Percentiles rank a stretch among this genome's conserved stretches.
Evolutionary conservation across 1,140 invertebrate genomes (phyloP).

Genomic region (Bombus consobrinus): DNA sequence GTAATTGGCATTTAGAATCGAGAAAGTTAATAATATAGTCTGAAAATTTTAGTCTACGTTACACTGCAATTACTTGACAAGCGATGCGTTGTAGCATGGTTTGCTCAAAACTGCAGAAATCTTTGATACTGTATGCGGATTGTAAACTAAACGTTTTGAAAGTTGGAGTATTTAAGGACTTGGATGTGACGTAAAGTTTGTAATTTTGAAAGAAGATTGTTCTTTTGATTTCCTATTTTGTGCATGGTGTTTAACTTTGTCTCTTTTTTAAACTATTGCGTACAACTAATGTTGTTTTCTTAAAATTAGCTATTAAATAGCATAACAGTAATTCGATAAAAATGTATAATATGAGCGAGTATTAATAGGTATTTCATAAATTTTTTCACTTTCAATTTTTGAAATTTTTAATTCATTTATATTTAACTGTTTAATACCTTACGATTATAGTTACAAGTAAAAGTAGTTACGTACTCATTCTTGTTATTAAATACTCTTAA

Average conservation of each 20-base stretch:
- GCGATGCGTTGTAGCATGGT: slow-evolving; percentile 79
- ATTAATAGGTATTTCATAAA: slow-evolving; percentile 25
- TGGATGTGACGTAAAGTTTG: slow-evolving; percentile 13
- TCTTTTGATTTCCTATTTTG: slow-evolving; percentile 9
- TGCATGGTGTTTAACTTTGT: slow-evolving; percentile 30
- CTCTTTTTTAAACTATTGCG: slow-evolving; percentile 40
- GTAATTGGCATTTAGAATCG: slow-evolving; percentile 68
- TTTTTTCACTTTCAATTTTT: slow-evolving; percentile 27
- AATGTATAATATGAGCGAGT: slow-evolving; percentile 4
- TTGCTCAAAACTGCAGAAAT: slow-evolving; percentile 47
- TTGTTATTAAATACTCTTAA: slow-evolving; percentile 56
- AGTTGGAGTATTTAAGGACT: slow-evolving; percentile 39
- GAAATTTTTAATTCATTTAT: slow-evolving; percentile 16
- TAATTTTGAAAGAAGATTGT: not conserved
- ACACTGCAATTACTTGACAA: slow-evolving; percentile 51
- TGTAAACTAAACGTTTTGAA: slow-evolving; percentile 27
- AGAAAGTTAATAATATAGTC: slow-evolving; percentile 51
- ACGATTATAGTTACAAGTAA: slow-evolving; percentile 12
- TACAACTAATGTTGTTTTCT: not conserved
- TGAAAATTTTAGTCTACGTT: slow-evolving; percentile 48
- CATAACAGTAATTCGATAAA: slow-evolving; percentile 1
- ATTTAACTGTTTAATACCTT: slow-evolving; percentile 11
- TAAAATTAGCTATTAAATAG: slow-evolving; percentile 17
- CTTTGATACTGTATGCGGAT: slow-evolving; percentile 42
- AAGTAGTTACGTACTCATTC: slow-evolving; percentile 33